Evolutionary conservation across 2,113 vertebrate species (phyloP).

Genomic region (Leucoraja erinaceus): DNA sequence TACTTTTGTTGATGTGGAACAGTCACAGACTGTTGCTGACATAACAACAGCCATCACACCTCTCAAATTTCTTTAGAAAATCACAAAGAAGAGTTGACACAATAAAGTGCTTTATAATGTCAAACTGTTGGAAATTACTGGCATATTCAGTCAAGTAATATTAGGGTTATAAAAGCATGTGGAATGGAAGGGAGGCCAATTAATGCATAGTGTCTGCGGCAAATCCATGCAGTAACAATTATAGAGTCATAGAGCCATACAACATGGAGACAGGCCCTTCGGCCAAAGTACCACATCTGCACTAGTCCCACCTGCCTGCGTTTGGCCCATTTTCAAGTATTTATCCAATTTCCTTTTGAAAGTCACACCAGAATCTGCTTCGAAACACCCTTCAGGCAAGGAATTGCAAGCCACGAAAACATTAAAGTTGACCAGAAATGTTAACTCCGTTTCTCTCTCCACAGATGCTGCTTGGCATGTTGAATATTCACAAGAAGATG

Average conservation of each 20-base stretch:
- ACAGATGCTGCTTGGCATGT: too few species aligned
- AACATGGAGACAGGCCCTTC: too few species aligned
- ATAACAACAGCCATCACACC: neutral
- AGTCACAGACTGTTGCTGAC: neutral
- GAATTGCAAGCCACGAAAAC: neutral
- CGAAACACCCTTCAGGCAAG: neutral
- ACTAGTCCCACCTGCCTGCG: too few species aligned
- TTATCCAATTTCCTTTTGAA: neutral
- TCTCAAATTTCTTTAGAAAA: too few species aligned
- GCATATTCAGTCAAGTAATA: neutral
- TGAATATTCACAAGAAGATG: too few species aligned
- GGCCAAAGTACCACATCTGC: too few species aligned
- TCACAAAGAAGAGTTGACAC: neutral
- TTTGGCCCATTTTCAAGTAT: neutral
- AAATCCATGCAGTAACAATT: neutral
- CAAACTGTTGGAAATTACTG: neutral
- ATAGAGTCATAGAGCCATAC: too few species aligned
- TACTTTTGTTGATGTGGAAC: neutral
- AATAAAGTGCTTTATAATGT: neutral
- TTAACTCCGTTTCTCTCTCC: too few species aligned
- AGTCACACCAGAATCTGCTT: neutral
- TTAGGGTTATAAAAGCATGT: neutral
- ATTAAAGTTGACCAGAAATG: too few species aligned
- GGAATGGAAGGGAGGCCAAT: neutral
- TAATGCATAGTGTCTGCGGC: neutral